phyloP scores from a whole-genome alignment of 2,888 invertebrate genomes.

The Conops quadrifasciatus region DNA sequence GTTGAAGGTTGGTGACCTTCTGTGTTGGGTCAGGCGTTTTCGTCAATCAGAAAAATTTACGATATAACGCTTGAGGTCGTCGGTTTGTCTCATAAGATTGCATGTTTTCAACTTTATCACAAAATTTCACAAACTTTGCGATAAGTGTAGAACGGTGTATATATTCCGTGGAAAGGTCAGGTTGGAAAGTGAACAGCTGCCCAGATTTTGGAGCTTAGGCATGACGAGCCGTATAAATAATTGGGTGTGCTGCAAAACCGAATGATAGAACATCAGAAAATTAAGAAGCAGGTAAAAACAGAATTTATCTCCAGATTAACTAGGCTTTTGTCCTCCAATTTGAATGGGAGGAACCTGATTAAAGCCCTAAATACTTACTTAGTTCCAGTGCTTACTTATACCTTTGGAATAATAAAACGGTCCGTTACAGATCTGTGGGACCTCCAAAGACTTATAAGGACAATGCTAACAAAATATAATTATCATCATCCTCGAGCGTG shows the following conservation, averaged over 20 bases:
- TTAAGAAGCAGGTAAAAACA: background rate
- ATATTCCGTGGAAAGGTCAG: no score
- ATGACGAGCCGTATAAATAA: background rate
- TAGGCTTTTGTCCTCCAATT: conserved; percentile 1
- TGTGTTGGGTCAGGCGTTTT: background rate
- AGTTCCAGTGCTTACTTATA: background rate
- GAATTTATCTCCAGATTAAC: background rate
- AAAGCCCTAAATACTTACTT: background rate
- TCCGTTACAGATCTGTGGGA: no score
- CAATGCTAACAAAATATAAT: no score
- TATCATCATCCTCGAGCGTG: no score
- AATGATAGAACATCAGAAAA: background rate
- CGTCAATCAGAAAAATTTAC: background rate
- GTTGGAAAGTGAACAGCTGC: no score
- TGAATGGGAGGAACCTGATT: background rate
- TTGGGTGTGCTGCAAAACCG: background rate
- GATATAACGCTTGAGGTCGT: background rate
- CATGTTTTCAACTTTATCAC: background rate
- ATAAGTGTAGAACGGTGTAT: no score
- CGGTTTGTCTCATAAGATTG: background rate
- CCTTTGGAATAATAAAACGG: background rate
- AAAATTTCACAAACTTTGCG: no score
- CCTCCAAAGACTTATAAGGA: no score
- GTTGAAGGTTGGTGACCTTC: background rate
- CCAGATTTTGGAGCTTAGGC: no score